Evolutionary conservation across 2,113 vertebrate genomes (phyloP).

Genomic region (Alectura lathami): DNA sequence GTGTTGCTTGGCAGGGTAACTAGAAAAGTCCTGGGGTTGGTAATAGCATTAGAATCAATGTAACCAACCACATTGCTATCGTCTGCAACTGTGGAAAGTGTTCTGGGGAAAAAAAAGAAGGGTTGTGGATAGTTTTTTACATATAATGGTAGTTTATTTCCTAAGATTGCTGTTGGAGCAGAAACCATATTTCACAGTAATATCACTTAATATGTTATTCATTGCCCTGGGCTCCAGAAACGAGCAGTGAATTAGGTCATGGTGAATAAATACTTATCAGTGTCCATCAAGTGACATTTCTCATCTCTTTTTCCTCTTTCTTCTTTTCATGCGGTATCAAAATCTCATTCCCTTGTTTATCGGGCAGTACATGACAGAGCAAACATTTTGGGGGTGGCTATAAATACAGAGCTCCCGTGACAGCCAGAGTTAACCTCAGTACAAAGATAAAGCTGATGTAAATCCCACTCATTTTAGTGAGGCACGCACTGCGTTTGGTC

Average conservation of each 20-base stretch:
- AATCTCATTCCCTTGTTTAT: conserved; percentile 50
- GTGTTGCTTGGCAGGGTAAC: neutral
- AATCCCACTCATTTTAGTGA: conserved; percentile 4
- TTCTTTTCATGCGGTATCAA: conserved; percentile 36
- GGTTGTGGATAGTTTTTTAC: conserved; percentile 20
- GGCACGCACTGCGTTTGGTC: neutral
- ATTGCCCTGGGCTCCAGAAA: conserved; percentile 58
- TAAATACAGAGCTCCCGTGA: conserved; percentile 39
- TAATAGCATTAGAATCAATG: neutral
- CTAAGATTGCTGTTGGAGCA: conserved; percentile 48
- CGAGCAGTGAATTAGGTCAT: conserved; percentile 43
- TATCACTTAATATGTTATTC: conserved; percentile 69
- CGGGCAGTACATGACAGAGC: conserved; percentile 24
- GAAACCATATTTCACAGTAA: conserved; percentile 66
- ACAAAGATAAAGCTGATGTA: neutral
- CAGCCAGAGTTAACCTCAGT: neutral
- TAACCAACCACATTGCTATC: neutral
- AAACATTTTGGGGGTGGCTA: neutral
- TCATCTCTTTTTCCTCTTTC: conserved; percentile 28
- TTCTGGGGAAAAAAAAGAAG: neutral
- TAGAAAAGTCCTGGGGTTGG: neutral
- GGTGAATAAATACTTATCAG: conserved; percentile 61
- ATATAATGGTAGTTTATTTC: conserved; percentile 40
- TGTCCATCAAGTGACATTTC: conserved; percentile 58
- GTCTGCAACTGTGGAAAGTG: neutral